Percentiles rank a stretch among this genome's conserved stretches.
Conservation (phyloP, 2,113 vertebrate species). For the Lucifuga dentata region DNA sequence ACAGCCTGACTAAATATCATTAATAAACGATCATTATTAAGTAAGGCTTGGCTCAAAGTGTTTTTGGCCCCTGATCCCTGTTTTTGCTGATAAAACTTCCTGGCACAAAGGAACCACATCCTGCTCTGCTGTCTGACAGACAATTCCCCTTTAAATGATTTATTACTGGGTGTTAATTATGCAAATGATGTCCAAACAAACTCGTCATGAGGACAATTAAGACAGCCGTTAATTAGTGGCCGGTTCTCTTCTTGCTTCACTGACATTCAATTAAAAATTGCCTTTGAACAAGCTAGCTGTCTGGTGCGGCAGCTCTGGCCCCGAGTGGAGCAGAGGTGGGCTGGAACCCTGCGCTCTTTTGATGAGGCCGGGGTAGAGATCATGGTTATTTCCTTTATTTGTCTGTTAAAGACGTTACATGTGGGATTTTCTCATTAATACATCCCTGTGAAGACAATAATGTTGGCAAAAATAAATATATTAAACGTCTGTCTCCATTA, state of each 20-base stretch:
- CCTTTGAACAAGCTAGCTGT: slow-evolving; percentile 78
- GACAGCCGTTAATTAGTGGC: slow-evolving; percentile 99
- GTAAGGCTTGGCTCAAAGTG: slow-evolving; percentile 47
- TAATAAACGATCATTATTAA: slow-evolving; percentile 57
- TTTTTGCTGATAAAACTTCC: slow-evolving; percentile 76
- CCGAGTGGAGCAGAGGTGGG: slow-evolving; percentile 64
- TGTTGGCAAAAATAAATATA: slow-evolving; percentile 69
- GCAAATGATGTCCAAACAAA: slow-evolving; percentile 99
- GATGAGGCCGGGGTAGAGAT: slow-evolving; percentile 63
- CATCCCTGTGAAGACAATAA: slow-evolving; percentile 60
- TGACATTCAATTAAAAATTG: slow-evolving; percentile 98
- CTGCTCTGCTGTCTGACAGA: slow-evolving; percentile 96
- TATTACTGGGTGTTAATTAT: slow-evolving; percentile 99
- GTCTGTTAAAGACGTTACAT: slow-evolving; percentile 63
- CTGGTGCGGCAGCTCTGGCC: slow-evolving; percentile 67
- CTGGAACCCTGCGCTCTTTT: slow-evolving; percentile 60
- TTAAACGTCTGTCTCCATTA: slow-evolving; percentile 70
- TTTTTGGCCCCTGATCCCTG: slow-evolving; percentile 54
- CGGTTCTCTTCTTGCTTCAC: slow-evolving; percentile 95
- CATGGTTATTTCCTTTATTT: slow-evolving; percentile 56
- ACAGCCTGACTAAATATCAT: slow-evolving; percentile 38
- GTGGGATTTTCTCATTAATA: slow-evolving; percentile 69
- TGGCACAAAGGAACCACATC: slow-evolving; percentile 78
- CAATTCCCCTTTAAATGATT: slow-evolving; percentile 99
- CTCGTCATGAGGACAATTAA: slow-evolving; percentile 99